A percentile compares a stretch with the other conserved stretches of the same genome.
Conservation (phyloP, 2,888 invertebrate genomes). For the Leptura quadrifasciata region DNA sequence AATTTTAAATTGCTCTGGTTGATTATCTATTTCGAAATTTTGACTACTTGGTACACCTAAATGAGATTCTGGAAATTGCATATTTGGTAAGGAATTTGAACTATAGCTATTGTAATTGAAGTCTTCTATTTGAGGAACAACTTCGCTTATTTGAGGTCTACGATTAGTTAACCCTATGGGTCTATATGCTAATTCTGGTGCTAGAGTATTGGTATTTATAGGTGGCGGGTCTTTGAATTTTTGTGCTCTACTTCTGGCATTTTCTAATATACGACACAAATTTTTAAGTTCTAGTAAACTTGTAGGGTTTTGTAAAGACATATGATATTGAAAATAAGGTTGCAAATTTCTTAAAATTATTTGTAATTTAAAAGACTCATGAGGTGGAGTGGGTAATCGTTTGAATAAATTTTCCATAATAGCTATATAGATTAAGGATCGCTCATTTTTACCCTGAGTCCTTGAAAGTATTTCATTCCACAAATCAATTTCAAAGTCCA, state of each 20-base stretch:
- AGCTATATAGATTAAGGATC: constrained; percentile 10
- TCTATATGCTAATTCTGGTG: constrained; percentile 1
- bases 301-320: background rate
- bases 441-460: background rate
- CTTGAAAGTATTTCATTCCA: constrained; percentile 2
- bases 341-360: background rate
- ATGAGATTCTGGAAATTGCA: too few relatives aligned
- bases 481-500: constrained; percentile 19
- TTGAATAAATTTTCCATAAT: background rate
- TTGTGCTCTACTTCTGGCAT: background rate
- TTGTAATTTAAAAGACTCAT: background rate
- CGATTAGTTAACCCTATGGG: too few relatives aligned
- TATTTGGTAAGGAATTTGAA: too few relatives aligned
- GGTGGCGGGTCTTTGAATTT: background rate
- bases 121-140: too few relatives aligned
- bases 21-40: too few relatives aligned
- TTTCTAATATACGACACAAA: background rate
- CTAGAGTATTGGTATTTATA: background rate
- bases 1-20: too few relatives aligned
- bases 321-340: background rate
- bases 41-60: too few relatives aligned
- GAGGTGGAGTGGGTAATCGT: background rate
- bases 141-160: background rate
- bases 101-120: too few relatives aligned
- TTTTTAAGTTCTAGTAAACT: background rate